phyloP scores from a whole-genome alignment of 2,888 invertebrate species.

The Acanthosepion esculentum region DNA sequence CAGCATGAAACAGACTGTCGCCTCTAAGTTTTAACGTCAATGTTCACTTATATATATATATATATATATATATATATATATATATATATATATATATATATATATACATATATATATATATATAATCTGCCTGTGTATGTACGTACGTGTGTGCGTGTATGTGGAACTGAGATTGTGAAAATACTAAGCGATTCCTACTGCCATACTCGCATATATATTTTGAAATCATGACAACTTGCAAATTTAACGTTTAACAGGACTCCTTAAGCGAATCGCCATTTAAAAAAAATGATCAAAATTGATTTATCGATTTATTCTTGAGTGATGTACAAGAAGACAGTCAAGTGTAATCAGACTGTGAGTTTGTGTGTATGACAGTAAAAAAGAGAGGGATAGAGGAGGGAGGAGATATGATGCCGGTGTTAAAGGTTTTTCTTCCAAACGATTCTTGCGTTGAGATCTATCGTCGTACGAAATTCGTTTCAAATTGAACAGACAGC shows the following conservation, averaged over 20 bases:
- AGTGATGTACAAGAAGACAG: too few species aligned
- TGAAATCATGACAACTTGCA: too few species aligned
- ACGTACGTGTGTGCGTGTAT: not conserved
- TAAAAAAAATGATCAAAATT: too few species aligned
- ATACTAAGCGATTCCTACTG: too few species aligned
- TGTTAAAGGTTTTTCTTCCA: not conserved
- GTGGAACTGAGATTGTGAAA: not conserved
- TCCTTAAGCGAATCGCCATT: too few species aligned
- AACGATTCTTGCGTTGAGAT: not conserved
- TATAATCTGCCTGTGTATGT: not conserved
- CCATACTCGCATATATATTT: too few species aligned
- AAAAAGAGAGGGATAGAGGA: not conserved
- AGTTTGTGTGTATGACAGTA: not conserved
- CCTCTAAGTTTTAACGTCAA: too few species aligned
- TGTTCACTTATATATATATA: not conserved
- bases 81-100: not conserved
- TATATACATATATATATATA: not conserved
- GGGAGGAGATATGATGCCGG: not conserved
- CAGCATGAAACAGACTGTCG: too few species aligned
- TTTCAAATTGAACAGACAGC: conserved; percentile 1
- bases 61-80: not conserved
- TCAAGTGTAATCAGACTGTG: not conserved
- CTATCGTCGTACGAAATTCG: not conserved
- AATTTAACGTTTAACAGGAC: too few species aligned
- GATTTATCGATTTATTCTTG: too few species aligned